Evolutionary conservation across 1,140 invertebrate species (phyloP).

Genomic region (Gryllus bimaculatus): DNA sequence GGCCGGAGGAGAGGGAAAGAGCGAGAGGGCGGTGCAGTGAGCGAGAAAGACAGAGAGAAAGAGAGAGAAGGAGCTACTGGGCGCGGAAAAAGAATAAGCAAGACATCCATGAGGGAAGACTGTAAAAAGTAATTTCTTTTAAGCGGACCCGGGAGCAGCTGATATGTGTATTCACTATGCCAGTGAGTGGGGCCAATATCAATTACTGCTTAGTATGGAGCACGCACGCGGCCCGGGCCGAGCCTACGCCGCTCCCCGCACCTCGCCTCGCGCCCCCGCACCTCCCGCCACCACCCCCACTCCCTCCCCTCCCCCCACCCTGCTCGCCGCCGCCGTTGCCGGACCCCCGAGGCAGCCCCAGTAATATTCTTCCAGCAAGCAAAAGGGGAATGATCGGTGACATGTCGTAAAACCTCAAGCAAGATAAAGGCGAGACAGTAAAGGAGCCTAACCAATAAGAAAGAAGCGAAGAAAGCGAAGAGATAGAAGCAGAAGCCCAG

Average conservation of each 20-base stretch:
- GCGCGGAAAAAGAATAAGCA: slow-evolving; percentile 7
- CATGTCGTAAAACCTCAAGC: not conserved
- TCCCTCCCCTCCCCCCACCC: not conserved
- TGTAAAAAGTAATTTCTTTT: slow-evolving; percentile 12
- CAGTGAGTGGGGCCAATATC: slow-evolving; percentile 9
- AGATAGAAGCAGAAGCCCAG: not conserved
- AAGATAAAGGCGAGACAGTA: not conserved
- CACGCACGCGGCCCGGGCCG: not conserved
- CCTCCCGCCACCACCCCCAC: not conserved
- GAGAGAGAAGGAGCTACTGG: not conserved
- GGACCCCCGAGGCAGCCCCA: not conserved
- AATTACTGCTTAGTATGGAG: slow-evolving; percentile 17
- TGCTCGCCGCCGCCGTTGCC: not conserved
- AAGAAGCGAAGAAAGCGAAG: not conserved
- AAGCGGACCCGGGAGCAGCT: not conserved
- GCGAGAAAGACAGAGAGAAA: not conserved
- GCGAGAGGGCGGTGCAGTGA: not conserved
- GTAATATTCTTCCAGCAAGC: slow-evolving; percentile 4
- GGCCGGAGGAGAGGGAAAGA: not conserved
- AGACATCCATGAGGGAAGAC: not conserved
- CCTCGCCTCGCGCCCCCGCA: not conserved
- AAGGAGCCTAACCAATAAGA: slow-evolving; percentile 4
- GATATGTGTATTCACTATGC: not conserved
- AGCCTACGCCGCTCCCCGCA: not conserved
- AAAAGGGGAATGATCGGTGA: not conserved